These are phyloP conservation scores for Eucidaris tribuloides DNA, from an alignment of 35 echinoderm and acorn worm species.

Conservation along the genomic window DNA sequence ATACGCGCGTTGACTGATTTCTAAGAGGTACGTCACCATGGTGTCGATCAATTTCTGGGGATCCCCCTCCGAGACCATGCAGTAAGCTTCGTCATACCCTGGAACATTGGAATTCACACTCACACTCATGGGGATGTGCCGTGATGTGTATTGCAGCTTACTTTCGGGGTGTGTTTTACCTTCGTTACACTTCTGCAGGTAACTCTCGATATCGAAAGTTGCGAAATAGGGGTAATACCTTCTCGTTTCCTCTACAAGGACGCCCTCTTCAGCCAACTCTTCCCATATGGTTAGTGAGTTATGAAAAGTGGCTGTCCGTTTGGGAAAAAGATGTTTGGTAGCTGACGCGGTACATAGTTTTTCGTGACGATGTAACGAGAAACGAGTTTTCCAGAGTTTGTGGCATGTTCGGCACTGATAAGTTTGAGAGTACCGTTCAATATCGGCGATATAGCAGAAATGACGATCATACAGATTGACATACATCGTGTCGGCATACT, in stretches of 20 bases:
- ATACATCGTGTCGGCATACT: too few relatives aligned
- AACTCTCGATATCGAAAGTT: slow-evolving; percentile 17
- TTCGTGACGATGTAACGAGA: slow-evolving; percentile 25
- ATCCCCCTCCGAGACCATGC: neutral
- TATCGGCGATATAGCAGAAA: slow-evolving; percentile 54
- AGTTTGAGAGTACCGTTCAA: slow-evolving; percentile 18
- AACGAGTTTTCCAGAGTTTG: neutral
- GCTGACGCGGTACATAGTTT: neutral
- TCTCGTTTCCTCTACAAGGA: neutral
- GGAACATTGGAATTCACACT: neutral
- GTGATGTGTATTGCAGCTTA: neutral
- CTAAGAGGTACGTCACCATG: too few relatives aligned
- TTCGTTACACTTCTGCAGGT: neutral
- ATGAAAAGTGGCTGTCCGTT: neutral
- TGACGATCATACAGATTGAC: slow-evolving; percentile 44
- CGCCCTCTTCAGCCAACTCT: slow-evolving; percentile 1
- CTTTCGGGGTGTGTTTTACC: neutral
- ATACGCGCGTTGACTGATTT: too few relatives aligned
- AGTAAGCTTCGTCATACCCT: neutral
- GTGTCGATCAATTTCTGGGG: too few relatives aligned
- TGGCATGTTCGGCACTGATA: slow-evolving; percentile 33
- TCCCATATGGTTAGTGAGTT: neutral
- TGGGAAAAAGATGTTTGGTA: slow-evolving; percentile 24
- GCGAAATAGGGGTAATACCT: slow-evolving; percentile 14
- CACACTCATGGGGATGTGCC: neutral